Evolutionary conservation across 2,888 invertebrate species (phyloP), one percentile per base, ranked within the genome.

Genomic region (Lepetodrilus schrolli): DNA sequence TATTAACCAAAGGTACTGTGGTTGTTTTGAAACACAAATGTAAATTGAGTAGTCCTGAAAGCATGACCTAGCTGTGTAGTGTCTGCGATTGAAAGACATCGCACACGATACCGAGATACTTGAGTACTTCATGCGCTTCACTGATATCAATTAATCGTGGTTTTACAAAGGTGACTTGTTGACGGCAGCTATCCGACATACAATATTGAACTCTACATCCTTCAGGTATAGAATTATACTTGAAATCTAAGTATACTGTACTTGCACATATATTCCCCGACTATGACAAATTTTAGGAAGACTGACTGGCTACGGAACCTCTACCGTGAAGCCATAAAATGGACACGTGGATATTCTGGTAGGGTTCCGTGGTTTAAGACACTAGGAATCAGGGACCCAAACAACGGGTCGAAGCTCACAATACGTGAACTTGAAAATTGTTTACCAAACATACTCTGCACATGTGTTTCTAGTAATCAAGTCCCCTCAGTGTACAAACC

Each of bases 101-200:
- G n/a, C n/a, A n/a, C n/a, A n/a, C n/a, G n/a, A n/a, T n/a, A n/a
- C n/a, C n/a, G n/a, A n/a, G n/a, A n/a, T n/a, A n/a, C n/a, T n/a
- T n/a, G n/a, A n/a, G n/a, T n/a, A n/a, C n/a, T n/a, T n/a, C n/a
- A n/a, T n/a, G n/a, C n/a, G n/a, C n/a, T n/a, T n/a, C n/a, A n/a
- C n/a, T n/a, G n/a, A n/a, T n/a, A n/a, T n/a, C n/a, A n/a, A n/a
- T n/a, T n/a, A n/a, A n/a, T n/a, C n/a, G n/a, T n/a, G n/a, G 30
- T 30, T 30, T 58, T 58, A 30, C 58, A 7, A 34, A 7, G 26
- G 34, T 13, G 26, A 4, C 34, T 17, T 30, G 34, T 7, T 34
- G 58, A 58, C 58, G 21, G 30, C 58, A 58, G 58, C 58, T 58
- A n/a, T 58, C 58, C 26, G 34, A 17, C 26, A 34, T 34, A 58